phyloP scores from a whole-genome alignment of 1,140 invertebrate genomes.

The Zophobas morio region DNA sequence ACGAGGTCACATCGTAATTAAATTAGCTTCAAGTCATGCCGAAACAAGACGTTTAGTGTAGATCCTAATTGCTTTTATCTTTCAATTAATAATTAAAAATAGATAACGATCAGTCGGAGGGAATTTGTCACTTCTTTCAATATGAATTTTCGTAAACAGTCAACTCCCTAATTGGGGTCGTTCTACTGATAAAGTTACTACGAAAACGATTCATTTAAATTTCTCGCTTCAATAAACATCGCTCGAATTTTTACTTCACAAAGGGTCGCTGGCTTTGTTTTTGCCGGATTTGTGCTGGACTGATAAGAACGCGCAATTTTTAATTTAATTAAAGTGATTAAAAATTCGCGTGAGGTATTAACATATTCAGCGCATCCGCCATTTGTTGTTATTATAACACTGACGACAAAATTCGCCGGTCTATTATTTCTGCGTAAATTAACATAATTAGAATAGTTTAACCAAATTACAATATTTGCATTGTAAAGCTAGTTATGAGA shows the following conservation, averaged over 20 bases:
- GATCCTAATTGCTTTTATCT: conserved; percentile 32
- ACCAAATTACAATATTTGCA: too few species aligned
- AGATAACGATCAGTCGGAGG: conserved; percentile 10
- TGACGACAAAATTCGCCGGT: too few species aligned
- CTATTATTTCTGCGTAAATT: too few species aligned
- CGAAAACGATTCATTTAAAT: conserved; percentile 38
- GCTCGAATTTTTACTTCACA: neutral
- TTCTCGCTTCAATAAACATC: conserved; percentile 13
- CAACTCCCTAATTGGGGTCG: conserved; percentile 25
- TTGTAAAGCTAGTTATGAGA: too few species aligned
- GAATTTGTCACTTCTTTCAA: conserved; percentile 23
- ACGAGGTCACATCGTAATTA: conserved; percentile 9
- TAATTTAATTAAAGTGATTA: too few species aligned
- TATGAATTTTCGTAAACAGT: conserved; percentile 9
- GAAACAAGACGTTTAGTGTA: conserved; percentile 11
- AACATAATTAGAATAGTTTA: too few species aligned
- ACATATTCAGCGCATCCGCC: too few species aligned
- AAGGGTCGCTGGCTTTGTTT: neutral
- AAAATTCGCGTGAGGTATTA: too few species aligned
- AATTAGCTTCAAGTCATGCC: neutral
- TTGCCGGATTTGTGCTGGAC: neutral
- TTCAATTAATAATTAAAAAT: conserved; percentile 30
- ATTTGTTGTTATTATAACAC: too few species aligned
- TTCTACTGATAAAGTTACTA: conserved; percentile 16
- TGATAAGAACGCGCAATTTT: too few species aligned